A percentile compares a stretch with the other conserved stretches of the same genome.
phyloP scores from a whole-genome alignment of 2,113 vertebrate species.

The Phylloscopus trochilus region DNA sequence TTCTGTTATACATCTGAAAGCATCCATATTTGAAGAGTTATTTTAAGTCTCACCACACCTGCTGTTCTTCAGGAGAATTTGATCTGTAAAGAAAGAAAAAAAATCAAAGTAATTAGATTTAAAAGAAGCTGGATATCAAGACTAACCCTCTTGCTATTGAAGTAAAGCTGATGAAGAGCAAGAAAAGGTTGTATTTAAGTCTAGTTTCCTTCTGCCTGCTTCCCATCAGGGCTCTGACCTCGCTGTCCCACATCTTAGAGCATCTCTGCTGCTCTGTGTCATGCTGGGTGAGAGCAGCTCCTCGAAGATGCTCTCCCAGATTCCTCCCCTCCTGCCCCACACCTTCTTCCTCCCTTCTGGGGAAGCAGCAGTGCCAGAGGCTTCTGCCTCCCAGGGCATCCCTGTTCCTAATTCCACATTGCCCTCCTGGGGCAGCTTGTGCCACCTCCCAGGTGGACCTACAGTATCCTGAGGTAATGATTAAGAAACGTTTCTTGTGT shows the following conservation, averaged over 20 bases:
- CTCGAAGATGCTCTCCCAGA: neutral
- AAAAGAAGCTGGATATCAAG: neutral
- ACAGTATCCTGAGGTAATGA: neutral
- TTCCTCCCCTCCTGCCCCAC: neutral
- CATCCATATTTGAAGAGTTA: neutral
- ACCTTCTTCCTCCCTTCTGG: neutral
- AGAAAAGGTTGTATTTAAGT: neutral
- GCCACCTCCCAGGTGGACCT: neutral
- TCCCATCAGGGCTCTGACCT: neutral
- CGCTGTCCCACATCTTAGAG: neutral
- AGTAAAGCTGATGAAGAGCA: neutral
- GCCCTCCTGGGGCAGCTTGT: neutral
- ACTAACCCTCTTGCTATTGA: neutral
- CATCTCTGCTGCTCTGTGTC: neutral
- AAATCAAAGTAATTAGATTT: neutral
- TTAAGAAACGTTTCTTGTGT: neutral
- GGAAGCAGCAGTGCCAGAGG: neutral
- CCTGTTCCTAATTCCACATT: neutral
- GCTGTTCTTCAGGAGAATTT: neutral
- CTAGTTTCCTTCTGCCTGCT: neutral
- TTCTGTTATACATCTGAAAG: neutral
- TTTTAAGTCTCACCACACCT: neutral
- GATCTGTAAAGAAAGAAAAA: neutral
- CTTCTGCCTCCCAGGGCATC: neutral
- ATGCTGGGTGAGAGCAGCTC: neutral